These are phyloP conservation scores for Drosophila erecta DNA, from an alignment of 1,140 invertebrate species.

Conservation along the genomic window DNA sequence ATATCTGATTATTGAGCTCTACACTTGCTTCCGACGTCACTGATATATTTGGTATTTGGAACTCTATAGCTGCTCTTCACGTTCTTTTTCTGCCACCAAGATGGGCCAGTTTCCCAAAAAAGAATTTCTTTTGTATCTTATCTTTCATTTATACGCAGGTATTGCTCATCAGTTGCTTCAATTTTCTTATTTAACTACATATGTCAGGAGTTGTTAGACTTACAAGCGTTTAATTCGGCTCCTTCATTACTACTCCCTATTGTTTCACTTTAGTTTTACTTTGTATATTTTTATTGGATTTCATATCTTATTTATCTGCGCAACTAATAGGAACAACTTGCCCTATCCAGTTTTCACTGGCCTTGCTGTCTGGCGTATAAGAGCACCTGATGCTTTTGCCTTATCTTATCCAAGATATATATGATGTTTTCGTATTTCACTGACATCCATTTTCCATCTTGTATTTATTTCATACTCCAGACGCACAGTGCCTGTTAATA, in stretches of 20 bases:
- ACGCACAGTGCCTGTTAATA: constrained; percentile 7
- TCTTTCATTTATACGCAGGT: constrained; percentile 1
- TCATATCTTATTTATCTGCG: neutral
- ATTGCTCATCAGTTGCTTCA: neutral
- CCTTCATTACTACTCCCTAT: no score
- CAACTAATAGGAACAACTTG: constrained; percentile 5
- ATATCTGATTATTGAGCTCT: constrained; percentile 12
- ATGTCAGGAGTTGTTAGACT: no score
- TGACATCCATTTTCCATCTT: constrained; percentile 29
- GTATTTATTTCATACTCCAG: constrained; percentile 10
- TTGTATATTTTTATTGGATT: neutral
- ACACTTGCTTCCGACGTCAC: constrained; percentile 12
- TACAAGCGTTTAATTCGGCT: neutral
- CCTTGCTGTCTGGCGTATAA: neutral
- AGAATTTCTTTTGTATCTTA: constrained; percentile 19
- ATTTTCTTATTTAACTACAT: neutral
- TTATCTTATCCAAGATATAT: constrained; percentile 42
- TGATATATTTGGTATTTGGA: no score
- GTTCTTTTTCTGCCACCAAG: constrained; percentile 10
- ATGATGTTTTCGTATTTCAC: constrained; percentile 33
- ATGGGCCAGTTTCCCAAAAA: constrained; percentile 34
- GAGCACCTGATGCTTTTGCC: constrained; percentile 17
- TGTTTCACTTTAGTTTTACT: constrained; percentile 4
- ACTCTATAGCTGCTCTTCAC: constrained; percentile 1
- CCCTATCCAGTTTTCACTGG: constrained; percentile 20